Conservation (phyloP, 2,797 vertebrate species). For the Crenichthys baileyi region DNA sequence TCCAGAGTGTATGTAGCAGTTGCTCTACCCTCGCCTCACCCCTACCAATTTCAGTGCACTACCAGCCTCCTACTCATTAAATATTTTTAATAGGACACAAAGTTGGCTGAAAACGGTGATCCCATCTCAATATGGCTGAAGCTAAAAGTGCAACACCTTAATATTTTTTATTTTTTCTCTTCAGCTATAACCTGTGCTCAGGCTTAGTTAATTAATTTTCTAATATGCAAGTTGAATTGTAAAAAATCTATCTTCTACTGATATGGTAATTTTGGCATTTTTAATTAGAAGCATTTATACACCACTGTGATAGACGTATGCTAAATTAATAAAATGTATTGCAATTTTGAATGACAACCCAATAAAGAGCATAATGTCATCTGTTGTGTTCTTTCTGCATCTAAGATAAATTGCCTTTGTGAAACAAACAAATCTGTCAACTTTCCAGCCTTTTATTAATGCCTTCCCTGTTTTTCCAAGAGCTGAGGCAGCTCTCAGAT, state of each 20-base stretch:
- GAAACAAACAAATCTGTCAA: not conserved
- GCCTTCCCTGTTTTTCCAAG: not conserved
- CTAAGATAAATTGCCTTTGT: not conserved
- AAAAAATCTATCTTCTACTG: not conserved
- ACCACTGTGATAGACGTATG: no score
- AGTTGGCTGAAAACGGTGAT: not conserved
- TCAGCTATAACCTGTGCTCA: no score
- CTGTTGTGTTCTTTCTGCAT: no score
- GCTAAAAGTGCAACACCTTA: no score
- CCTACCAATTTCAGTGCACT: not conserved
- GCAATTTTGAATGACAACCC: not conserved
- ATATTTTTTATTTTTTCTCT: no score
- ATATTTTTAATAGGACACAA: not conserved
- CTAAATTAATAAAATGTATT: not conserved
- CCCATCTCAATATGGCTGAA: no score
- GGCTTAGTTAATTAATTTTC: not conserved
- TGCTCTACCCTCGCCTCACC: not conserved
- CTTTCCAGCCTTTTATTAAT: not conserved
- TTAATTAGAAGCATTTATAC: not conserved
- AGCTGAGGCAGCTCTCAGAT: no score
- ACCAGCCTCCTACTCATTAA: not conserved
- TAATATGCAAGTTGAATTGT: not conserved
- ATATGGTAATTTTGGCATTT: not conserved
- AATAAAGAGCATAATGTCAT: not conserved
- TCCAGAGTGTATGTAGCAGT: not conserved